phyloP scores from a whole-genome alignment of 2,888 invertebrate genomes.

The Ophion ellenae region DNA sequence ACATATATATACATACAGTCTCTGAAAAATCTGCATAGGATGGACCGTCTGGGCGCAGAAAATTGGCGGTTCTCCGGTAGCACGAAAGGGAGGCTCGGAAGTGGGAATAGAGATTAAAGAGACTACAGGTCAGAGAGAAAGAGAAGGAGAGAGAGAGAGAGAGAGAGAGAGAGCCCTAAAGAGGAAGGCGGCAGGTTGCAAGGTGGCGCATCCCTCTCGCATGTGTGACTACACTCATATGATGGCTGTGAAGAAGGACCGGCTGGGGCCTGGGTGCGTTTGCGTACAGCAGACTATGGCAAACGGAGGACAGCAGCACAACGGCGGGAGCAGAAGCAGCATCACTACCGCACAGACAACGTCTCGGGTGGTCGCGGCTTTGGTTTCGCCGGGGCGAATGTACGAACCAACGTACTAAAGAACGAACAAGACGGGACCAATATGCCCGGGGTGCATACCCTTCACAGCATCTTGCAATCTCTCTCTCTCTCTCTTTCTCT shows the following conservation, averaged over 20 bases:
- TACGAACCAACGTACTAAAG: slow-evolving; percentile 42
- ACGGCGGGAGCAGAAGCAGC: slow-evolving; percentile 20
- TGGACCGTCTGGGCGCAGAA: background rate
- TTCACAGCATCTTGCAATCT: slow-evolving; percentile 30
- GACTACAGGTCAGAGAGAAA: background rate
- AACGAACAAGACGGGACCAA: slow-evolving; percentile 58
- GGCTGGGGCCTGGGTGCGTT: background rate
- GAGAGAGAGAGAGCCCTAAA: background rate
- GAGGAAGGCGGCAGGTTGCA: slow-evolving; percentile 1
- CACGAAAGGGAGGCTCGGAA: slow-evolving; percentile 26
- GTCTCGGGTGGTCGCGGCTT: slow-evolving; percentile 72
- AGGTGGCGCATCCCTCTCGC: slow-evolving; percentile 21
- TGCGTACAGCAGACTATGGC: slow-evolving; percentile 33
- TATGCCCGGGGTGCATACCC: slow-evolving; percentile 66
- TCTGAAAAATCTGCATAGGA: background rate
- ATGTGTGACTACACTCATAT: background rate
- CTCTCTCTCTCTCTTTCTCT: slow-evolving; percentile 1
- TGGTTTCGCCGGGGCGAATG: slow-evolving; percentile 63
- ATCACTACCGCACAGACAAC: slow-evolving; percentile 53
- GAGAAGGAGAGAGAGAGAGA: too few relatives aligned
- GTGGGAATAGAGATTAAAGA: background rate
- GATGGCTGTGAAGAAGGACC: slow-evolving; percentile 36
- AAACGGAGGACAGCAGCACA: slow-evolving; percentile 6
- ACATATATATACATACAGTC: too few relatives aligned
- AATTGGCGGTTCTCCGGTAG: slow-evolving; percentile 26